Conservation (phyloP, 1,140 invertebrate genomes). For the Apis laboriosa region DNA sequence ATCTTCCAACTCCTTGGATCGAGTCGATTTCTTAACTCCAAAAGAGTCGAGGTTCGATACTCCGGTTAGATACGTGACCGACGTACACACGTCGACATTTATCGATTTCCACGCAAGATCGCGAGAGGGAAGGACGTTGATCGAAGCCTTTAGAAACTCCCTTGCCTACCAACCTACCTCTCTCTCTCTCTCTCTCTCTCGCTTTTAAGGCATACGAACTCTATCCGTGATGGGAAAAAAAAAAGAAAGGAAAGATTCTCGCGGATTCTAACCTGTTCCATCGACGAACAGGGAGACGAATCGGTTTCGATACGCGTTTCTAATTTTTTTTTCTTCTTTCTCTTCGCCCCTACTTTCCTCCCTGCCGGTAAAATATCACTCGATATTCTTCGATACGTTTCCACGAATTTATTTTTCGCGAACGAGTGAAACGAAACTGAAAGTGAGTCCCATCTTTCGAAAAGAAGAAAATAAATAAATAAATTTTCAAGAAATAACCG, state of each 20-base stretch:
- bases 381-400: not conserved
- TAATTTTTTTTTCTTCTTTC: not conserved
- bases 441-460: not conserved
- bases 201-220: slow-evolving; percentile 4
- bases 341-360: not conserved
- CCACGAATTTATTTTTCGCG: slow-evolving; percentile 33
- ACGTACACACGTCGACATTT: slow-evolving; percentile 58
- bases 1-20: slow-evolving; percentile 31
- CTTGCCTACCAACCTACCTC: slow-evolving; percentile 28
- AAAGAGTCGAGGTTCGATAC: slow-evolving; percentile 56
- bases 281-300: slow-evolving; percentile 16
- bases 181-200: not conserved
- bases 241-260: slow-evolving; percentile 24
- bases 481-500: slow-evolving; percentile 10
- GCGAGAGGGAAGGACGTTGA: slow-evolving; percentile 43
- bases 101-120: slow-evolving; percentile 62
- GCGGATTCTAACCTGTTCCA: slow-evolving; percentile 39
- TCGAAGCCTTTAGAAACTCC: slow-evolving; percentile 53
- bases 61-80: slow-evolving; percentile 63
- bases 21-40: slow-evolving; percentile 60
- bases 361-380: not conserved
- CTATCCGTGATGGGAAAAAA: not conserved
- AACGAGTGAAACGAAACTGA: slow-evolving; percentile 1
- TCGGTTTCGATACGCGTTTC: slow-evolving; percentile 24
- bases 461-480: not conserved